Evolutionary conservation across 2,888 invertebrate species (phyloP).

Genomic region (Stratiomys singularior): DNA sequence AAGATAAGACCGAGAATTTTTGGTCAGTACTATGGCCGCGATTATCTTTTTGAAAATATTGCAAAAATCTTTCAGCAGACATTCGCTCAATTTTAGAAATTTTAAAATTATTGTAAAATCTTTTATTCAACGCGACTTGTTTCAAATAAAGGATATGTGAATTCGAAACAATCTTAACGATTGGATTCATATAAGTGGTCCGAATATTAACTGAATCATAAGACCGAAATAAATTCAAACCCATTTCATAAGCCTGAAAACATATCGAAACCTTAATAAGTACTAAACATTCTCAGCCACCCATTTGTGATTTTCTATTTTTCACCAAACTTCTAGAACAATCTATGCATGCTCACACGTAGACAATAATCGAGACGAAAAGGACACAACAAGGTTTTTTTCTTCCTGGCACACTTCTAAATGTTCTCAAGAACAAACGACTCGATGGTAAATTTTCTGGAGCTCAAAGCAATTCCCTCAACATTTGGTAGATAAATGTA

Average conservation of each 20-base stretch:
- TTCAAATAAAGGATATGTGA: neutral
- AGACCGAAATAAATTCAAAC: no score
- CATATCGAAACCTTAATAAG: neutral
- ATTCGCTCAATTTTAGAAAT: no score
- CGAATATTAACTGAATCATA: neutral
- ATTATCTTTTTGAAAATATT: no score
- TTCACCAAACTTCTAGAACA: neutral
- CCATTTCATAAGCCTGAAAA: no score
- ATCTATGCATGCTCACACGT: neutral
- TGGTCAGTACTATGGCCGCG: no score
- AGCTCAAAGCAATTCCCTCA: slow-evolving; percentile 49
- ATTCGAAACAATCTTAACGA: neutral
- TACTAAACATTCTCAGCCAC: slow-evolving; percentile 1
- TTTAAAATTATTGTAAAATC: no score
- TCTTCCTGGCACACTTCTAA: slow-evolving; percentile 38
- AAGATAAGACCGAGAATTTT: no score
- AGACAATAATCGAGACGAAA: neutral
- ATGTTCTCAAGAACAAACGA: slow-evolving; percentile 47
- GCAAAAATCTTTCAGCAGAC: no score
- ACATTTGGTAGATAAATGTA: slow-evolving; percentile 49
- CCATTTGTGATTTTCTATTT: neutral
- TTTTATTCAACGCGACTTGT: no score
- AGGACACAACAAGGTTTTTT: neutral
- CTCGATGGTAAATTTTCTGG: slow-evolving; percentile 50
- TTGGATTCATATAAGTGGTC: neutral